phyloP scores from a whole-genome alignment of 2,797 vertebrate species.

The Epinephelus awoara region DNA sequence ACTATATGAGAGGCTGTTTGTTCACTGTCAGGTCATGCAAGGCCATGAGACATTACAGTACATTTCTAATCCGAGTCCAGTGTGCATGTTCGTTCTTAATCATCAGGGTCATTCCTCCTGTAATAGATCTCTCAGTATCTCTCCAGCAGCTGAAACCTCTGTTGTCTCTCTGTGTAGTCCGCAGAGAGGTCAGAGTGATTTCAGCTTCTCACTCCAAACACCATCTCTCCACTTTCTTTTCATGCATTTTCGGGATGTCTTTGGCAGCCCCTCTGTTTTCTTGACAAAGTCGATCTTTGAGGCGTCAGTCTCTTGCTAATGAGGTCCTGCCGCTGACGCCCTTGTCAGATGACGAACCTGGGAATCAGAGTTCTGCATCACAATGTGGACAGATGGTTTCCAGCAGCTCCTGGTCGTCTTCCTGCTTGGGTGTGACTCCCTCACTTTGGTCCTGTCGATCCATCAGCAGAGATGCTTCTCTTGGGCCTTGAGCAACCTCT shows the following conservation, averaged over 20 bases:
- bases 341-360: constrained; percentile 29
- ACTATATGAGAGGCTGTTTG: background rate
- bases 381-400: constrained; percentile 28
- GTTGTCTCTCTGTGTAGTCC: background rate
- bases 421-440: constrained; percentile 11
- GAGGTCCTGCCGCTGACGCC: constrained; percentile 46
- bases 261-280: constrained; percentile 25
- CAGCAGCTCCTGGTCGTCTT: constrained; percentile 18
- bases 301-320: constrained; percentile 42
- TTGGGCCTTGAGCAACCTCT: too few species aligned
- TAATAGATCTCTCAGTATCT: background rate
- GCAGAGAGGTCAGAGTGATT: constrained; percentile 4
- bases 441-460: background rate
- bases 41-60: background rate
- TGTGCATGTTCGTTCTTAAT: background rate
- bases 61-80: background rate
- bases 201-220: background rate
- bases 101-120: background rate
- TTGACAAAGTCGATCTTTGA: constrained; percentile 16
- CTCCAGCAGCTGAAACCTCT: constrained; percentile 32
- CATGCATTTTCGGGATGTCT: constrained; percentile 2
- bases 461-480: background rate
- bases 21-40: background rate
- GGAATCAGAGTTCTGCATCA: constrained; percentile 50
- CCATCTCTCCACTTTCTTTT: background rate